Percentiles rank a stretch among this genome's conserved stretches.
These are phyloP conservation scores for Dascyllus trimaculatus DNA, from an alignment of 2,113 vertebrate genomes.

Conservation along the genomic window DNA sequence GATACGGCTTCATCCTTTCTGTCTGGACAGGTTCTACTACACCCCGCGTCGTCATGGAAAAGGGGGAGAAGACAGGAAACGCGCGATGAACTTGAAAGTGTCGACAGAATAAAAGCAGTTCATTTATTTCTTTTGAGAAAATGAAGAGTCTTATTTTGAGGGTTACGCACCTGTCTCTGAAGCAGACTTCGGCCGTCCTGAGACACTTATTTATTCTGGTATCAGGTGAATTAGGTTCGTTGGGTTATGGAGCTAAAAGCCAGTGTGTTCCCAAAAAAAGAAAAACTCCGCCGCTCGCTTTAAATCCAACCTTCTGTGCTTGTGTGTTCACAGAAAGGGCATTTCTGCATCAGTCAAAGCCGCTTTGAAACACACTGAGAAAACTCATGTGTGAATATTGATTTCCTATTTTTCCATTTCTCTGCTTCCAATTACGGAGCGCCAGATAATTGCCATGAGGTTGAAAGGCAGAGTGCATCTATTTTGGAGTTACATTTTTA, in stretches of 20 bases:
- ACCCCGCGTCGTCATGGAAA: constrained; percentile 5
- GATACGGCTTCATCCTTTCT: constrained; percentile 14
- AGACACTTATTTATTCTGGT: neutral
- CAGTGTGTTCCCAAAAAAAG: constrained; percentile 18
- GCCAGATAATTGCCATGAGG: constrained; percentile 70
- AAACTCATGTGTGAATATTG: constrained; percentile 72
- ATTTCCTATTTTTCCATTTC: constrained; percentile 63
- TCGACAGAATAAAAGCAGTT: no score
- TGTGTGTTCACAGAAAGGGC: constrained; percentile 31
- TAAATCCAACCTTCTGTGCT: constrained; percentile 48
- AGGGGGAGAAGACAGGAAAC: neutral
- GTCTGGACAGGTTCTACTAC: constrained; percentile 27
- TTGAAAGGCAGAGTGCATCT: constrained; percentile 62
- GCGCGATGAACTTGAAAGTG: neutral
- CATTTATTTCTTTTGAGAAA: neutral
- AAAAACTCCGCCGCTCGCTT: constrained; percentile 23
- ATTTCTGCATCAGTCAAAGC: constrained; percentile 51
- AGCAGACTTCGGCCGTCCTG: neutral
- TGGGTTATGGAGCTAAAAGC: constrained; percentile 4
- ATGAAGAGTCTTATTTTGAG: neutral
- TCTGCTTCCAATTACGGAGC: constrained; percentile 74
- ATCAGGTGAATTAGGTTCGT: constrained; percentile 29
- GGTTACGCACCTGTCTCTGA: neutral
- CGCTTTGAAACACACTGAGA: constrained; percentile 62
- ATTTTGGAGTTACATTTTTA: constrained; percentile 59